phyloP scores from a whole-genome alignment of 2,888 invertebrate genomes.

The Dichetophora obliterata region DNA sequence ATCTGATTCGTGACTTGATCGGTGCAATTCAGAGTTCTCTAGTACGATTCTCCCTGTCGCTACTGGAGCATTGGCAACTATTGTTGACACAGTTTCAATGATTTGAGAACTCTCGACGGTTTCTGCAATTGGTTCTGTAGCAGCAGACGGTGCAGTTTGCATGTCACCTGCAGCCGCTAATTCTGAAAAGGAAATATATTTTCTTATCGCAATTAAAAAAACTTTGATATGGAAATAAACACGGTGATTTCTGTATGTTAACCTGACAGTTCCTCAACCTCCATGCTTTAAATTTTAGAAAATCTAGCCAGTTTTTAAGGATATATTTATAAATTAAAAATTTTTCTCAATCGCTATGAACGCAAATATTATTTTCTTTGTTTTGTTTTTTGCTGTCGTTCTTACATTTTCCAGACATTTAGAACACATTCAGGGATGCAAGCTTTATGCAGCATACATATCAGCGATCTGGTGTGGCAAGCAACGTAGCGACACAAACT shows the following conservation, averaged over 20 bases:
- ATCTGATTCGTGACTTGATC: not conserved
- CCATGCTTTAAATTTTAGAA: constrained; percentile 35
- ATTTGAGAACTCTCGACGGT: not conserved
- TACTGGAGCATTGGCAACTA: not conserved
- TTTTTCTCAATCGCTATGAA: constrained; percentile 10
- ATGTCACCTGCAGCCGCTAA: not conserved
- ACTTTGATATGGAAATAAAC: too few relatives aligned
- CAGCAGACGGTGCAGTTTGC: not conserved
- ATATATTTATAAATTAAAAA: too few relatives aligned
- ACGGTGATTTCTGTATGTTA: not conserved
- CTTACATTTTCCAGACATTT: too few relatives aligned
- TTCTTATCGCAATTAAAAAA: too few relatives aligned
- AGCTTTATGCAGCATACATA: too few relatives aligned
- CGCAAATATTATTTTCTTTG: constrained; percentile 3
- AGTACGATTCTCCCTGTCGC: not conserved
- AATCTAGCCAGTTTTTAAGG: not conserved
- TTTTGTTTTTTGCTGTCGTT: not conserved
- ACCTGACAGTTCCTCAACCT: constrained; percentile 45
- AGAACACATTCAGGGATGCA: too few relatives aligned
- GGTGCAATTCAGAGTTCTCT: not conserved
- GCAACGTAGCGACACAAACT: too few relatives aligned
- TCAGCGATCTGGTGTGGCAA: too few relatives aligned
- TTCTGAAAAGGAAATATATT: not conserved
- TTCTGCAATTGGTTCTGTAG: not conserved
- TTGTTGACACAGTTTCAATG: not conserved